A percentile compares a stretch with the other conserved stretches of the same genome.
Conservation (phyloP, 1,140 invertebrate species). For the Mylabris phalerata region DNA sequence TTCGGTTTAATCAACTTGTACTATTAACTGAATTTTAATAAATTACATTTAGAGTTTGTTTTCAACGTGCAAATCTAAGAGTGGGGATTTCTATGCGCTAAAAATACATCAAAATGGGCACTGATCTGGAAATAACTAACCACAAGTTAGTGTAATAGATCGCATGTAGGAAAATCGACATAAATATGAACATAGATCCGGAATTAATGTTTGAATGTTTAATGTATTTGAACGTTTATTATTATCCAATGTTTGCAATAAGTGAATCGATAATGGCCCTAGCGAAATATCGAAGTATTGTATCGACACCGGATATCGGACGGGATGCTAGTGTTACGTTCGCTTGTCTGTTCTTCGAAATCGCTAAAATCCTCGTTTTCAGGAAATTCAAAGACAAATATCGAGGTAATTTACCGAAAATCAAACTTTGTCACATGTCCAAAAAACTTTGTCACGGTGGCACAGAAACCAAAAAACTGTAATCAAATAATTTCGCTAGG, state of each 20-base stretch:
- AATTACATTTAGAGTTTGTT: too few species aligned
- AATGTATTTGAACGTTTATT: conserved; percentile 32
- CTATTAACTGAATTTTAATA: too few species aligned
- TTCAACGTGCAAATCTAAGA: too few species aligned
- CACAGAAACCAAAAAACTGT: background rate
- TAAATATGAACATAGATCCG: conserved; percentile 28
- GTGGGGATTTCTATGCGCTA: background rate
- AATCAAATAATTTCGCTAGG: background rate
- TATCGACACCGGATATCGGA: conserved; percentile 25
- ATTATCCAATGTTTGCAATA: conserved; percentile 30
- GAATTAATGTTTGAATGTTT: conserved; percentile 35
- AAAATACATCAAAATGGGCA: conserved; percentile 12
- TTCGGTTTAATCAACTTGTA: too few species aligned
- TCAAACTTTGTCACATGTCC: too few species aligned
- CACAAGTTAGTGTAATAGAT: background rate
- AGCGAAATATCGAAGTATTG: conserved; percentile 30
- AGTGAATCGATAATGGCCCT: conserved; percentile 31
- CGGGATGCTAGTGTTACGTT: conserved; percentile 29
- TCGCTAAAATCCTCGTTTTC: conserved; percentile 28
- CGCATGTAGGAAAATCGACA: too few species aligned
- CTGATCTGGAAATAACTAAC: conserved; percentile 9
- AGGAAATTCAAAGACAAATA: conserved; percentile 29
- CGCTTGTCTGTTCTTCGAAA: conserved; percentile 19
- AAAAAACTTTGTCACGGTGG: too few species aligned
- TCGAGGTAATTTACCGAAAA: conserved; percentile 18